Conservation (phyloP, 2,797 vertebrate species). For the Myripristis murdjan region DNA sequence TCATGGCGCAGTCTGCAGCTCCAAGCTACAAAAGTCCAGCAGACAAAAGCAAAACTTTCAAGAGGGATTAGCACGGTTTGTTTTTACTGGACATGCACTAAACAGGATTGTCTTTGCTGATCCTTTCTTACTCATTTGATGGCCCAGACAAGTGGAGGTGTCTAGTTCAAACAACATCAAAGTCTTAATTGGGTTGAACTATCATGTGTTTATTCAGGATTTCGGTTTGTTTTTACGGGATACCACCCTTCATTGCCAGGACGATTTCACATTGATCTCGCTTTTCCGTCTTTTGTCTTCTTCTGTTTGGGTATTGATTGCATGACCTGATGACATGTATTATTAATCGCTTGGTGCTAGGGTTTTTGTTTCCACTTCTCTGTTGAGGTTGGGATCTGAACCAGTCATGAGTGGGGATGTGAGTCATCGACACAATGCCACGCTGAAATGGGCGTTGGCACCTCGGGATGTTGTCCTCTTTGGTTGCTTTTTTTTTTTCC, state of each 20-base stretch:
- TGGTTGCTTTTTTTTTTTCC: conserved; percentile 42
- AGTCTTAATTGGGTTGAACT: neutral
- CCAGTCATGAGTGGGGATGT: conserved; percentile 29
- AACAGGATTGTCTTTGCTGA: too few species aligned
- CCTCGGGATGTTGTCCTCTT: conserved; percentile 10
- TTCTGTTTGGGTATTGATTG: too few species aligned
- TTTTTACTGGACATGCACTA: conserved; percentile 10
- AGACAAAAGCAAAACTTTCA: conserved; percentile 17
- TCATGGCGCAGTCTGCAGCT: conserved; percentile 7
- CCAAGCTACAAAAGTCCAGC: conserved; percentile 30
- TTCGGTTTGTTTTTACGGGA: neutral
- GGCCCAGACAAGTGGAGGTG: too few species aligned
- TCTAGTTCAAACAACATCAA: neutral
- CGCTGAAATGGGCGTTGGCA: conserved; percentile 35
- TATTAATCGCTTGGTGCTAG: neutral
- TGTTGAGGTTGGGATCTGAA: conserved; percentile 7
- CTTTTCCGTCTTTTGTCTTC: too few species aligned
- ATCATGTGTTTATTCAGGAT: neutral
- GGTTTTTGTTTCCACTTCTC: conserved; percentile 44
- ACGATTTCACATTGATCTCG: too few species aligned
- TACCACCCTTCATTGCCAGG: neutral
- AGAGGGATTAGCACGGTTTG: conserved; percentile 32
- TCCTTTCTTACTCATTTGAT: too few species aligned
- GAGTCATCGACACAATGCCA: conserved; percentile 54
- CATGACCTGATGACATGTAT: neutral